Evolutionary conservation across 2,888 invertebrate species (phyloP), one percentile per base, ranked within the genome.

Genomic region (Frankliniella fusca): DNA sequence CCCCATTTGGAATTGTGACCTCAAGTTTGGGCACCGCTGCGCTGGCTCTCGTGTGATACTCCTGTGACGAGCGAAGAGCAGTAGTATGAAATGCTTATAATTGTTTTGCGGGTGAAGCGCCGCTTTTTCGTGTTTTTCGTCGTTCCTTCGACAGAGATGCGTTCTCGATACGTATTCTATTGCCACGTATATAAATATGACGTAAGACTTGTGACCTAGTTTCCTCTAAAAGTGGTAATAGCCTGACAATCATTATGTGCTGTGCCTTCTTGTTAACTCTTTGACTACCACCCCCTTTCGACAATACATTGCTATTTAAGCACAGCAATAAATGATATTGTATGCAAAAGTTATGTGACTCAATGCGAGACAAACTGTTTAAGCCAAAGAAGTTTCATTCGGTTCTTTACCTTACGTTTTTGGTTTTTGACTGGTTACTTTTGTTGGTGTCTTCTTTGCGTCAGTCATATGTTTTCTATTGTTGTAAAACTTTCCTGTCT

Each of bases 201-300:
- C 15, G 23, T 76, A 23, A 27, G 70, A 76, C 54, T 20, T 54
- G 15, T 54, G 20, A 20, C 5, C 54, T 54, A 54, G 18, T 54
- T 20, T 38, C 5, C 38, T 38, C 38, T 54, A 20, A 20, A 54
- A 5, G 15, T 54, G 54, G 54, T 54, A 54, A 9, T 54, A 23
- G 70, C 12, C 27, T 76, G 70, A 76, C 70, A 76, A 76, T 76
- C 70, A 76, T 76, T 3, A 10, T 76, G 70, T 23, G 23, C 70
- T 76, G 70, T 76, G 70, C 70, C 70, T 76, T 76, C 70, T 76
- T 27, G 70, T 23, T 76, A 23, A 27, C 23, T 76, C 70, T 76
- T 12, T 76, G 70, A 76, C 70, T 76, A 76, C 70, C 70, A 76
- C 27, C 70, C 70, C 70, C 70, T 76, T 76, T 76, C 70, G 70